Base-by-base conservation (phyloP, 2,797 vertebrate species). In the Melanotaenia pygmaea region DNA sequence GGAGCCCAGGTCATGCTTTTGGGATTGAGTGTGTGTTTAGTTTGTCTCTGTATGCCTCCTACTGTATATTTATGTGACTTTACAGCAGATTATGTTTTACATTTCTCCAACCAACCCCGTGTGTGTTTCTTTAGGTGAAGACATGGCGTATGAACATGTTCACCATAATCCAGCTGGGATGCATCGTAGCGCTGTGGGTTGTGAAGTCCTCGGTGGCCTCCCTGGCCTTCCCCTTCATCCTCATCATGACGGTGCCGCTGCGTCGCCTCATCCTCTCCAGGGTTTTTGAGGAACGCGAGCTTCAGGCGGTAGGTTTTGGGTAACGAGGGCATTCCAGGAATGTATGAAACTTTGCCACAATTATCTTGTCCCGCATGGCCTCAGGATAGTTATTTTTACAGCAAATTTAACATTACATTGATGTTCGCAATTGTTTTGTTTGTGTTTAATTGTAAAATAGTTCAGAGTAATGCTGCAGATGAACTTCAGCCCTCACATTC, bases 131-230 rank as follows among this genome's bases (percentile, higher is more conserved):
- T 62, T 88, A 99, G 98, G 98, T 99, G 87, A 98, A 96, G 93
- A 99, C 98, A 1, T 98, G 97, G 98, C 95, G 97, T 28, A 99
- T 99, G 98, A 98, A 99, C 89, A 94, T 99, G 91, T 99, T 99
- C 89, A 99, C 98, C 72, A 92, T 96, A 83, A 96, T 97, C 86
- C 98, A 99, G 91, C 90, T 99, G 92, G 84, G 91, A 56, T 99
- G 98, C 91, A 97, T 99, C 3, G 94, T 96, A 16, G 90, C 98
- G 54, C 94, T 99, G 74, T 99, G 98, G 98, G 96, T 96, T 66
- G 96, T 99, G 76, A 99, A 99, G 91, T 99, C 98, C 32, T 98
- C 98, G 0, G 95, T 91, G 53, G 97, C 95, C 26, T 99, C 98
- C 0, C 90, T 99, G 84, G 98, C 98, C 13, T 99, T 99, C 84